phyloP scores from a whole-genome alignment of 2,888 invertebrate genomes.

The Apodemia duryi region DNA sequence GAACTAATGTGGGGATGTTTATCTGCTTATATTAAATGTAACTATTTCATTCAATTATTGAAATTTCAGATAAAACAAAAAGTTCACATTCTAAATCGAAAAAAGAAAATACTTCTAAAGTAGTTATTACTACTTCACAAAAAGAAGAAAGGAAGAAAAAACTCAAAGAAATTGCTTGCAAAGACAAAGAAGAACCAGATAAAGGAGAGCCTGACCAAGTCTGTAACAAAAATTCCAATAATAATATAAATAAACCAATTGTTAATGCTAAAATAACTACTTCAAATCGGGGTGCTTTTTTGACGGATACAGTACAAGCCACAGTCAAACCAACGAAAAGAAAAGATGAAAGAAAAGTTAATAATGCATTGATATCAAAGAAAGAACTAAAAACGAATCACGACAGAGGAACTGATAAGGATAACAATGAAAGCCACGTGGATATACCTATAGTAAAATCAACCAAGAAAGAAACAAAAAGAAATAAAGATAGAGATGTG shows the following conservation, averaged over 20 bases:
- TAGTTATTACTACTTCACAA: constrained; percentile 45
- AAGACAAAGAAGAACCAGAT: constrained; percentile 43
- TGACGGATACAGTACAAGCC: constrained; percentile 48
- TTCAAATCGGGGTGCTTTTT: constrained; percentile 77
- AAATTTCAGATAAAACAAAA: constrained; percentile 43
- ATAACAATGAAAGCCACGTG: constrained; percentile 18
- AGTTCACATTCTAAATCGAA: constrained; percentile 35
- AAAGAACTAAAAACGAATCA: constrained; percentile 24
- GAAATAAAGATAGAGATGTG: neutral
- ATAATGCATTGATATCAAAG: constrained; percentile 25
- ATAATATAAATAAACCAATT: constrained; percentile 35
- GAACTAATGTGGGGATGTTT: no score
- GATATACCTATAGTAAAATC: constrained; percentile 18
- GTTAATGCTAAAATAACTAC: constrained; percentile 68
- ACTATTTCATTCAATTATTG: constrained; percentile 15
- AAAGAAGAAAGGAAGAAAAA: constrained; percentile 72
- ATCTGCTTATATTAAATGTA: neutral
- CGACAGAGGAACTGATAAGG: neutral
- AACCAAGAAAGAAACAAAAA: neutral
- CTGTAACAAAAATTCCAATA: neutral
- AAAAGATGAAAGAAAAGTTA: constrained; percentile 36
- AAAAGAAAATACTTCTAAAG: constrained; percentile 42
- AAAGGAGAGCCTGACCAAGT: neutral
- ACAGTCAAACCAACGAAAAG: constrained; percentile 46
- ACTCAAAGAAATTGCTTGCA: constrained; percentile 70